Evolutionary conservation across 2,113 vertebrate species (phyloP).

Genomic region (Aleadryas rufinucha): DNA sequence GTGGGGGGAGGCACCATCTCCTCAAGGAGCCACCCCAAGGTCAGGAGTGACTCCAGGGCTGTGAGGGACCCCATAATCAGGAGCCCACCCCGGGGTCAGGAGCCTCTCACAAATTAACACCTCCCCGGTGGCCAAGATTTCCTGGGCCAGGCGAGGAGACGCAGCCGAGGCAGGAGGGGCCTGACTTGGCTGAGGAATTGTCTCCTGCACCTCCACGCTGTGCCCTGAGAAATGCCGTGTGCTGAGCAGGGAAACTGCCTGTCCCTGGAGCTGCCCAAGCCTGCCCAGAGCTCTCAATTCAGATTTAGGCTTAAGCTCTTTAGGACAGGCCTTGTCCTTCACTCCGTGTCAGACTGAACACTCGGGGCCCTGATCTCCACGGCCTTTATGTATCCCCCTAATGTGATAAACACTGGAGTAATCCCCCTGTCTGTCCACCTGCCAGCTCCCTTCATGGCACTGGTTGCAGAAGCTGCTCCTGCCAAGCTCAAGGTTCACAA

Average conservation of each 20-base stretch:
- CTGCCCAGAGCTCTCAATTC: background rate
- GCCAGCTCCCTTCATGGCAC: background rate
- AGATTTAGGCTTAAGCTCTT: conserved; percentile 6
- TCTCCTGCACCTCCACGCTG: background rate
- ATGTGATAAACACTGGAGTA: background rate
- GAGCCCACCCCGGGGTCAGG: background rate
- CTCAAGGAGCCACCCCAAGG: background rate
- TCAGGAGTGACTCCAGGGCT: background rate
- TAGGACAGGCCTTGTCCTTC: background rate
- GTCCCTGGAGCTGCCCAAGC: background rate
- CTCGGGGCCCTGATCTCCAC: background rate
- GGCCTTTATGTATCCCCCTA: background rate
- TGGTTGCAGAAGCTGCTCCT: background rate
- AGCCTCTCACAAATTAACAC: background rate
- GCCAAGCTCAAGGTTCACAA: background rate
- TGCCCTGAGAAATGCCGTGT: fast-evolving
- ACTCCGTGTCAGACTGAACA: background rate
- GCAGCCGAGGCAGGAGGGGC: background rate
- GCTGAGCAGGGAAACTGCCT: fast-evolving
- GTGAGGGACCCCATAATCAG: background rate
- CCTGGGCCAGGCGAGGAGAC: background rate
- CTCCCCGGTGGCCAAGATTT: background rate
- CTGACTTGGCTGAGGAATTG: background rate
- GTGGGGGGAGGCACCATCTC: background rate
- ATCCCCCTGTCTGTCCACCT: background rate